Base-by-base conservation (phyloP, 2,113 vertebrate genomes). In the Sarotherodon lohbergeri region DNA sequence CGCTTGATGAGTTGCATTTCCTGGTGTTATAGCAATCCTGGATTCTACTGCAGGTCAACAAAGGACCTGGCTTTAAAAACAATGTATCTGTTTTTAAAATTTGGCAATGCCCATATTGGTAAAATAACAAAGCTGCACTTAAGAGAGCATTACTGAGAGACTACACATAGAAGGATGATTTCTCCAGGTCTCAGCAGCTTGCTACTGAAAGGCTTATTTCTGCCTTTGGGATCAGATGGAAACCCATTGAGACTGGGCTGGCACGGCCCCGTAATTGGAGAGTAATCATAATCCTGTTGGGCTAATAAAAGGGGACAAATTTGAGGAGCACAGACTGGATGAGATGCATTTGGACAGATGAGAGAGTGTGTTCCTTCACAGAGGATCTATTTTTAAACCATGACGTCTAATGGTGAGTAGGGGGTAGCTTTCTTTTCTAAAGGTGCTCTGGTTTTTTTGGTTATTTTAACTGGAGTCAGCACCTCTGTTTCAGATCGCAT, bases 341-440 rank as follows among this genome's bases (percentile, higher is more conserved):
- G 66, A 91, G 89, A 90, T 56, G 82, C 71, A 34, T 55, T 84
- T 73, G 83, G 56, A 82, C 82, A 10, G 73, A 90, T 3, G 14
- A 83, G 84, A 71, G 89, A 91, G 85, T 63, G 68, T 91, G 88
- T 85, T 88, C 87, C 91, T 92, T 90, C 85, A 85, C 84, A 29
- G 63, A 22, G 79, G 54, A 56, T 90, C 91, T 95, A 94, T 95
- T 94, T 95, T 94, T 93, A 92, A 88, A 88, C 63, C 22, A 19
- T 94, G 90, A 94, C 90, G 90, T 94, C 85, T 76, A 66, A 76
- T 27, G 63, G 66, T 17, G 83, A 91, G 88, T 92, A 85, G 87
- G 83, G 90, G 92, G 83, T 48, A 55, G 91, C 90, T 85, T 86
- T 90, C 80, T 88, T 89, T 88, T 83, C 86, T 83, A 83, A 88